Base-by-base conservation (phyloP, 2,888 invertebrate genomes). In the Tuberolachnus salignus region DNA sequence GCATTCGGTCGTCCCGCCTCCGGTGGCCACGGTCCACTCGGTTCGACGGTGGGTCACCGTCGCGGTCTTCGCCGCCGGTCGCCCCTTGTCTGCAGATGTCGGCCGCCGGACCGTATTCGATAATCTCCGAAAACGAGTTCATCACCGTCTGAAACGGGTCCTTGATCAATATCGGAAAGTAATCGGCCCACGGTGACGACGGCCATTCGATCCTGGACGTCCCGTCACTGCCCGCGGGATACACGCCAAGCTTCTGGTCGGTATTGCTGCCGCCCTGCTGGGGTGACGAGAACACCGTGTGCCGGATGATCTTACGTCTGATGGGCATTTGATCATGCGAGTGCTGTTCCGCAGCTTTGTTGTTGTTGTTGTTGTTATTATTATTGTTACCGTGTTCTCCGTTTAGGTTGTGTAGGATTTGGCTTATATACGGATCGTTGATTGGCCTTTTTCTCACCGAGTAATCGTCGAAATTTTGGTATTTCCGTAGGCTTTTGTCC, bases 81-180 rank as follows among this genome's bases (percentile, higher is more conserved):
- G 26, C 42, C n/a, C 14, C 46, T 59, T 67, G 73, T 16, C 67
- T 74, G 82, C 89, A 89, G 21, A 88, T 86, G 82, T 89, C 89
- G 55, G 89, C 88, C 67, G 83, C 86, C 82, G 89, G 89, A 1
- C 90, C 90, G 82, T 88, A 88, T 84, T 90, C 89, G 63, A 90
- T 83, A 83, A 90, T 86, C 81, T 87, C 88, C 46, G 87, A 63
- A 84, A 87, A 87, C 3, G 88, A 88, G 64, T 88, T 89, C 49
- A 88, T 84, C 70, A 88, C 85, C 80, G 87, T 87, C 10, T 88
- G 83, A 14, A 89, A 84, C 0, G 90, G 90, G 83, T 90, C 89
- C 84, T 87, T 88, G 46, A 90, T 87, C 11, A 88, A 84, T 49
- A 90, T 86, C 0, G 90, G 90, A 82, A 90, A 90, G 51, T 86